These are phyloP conservation scores for Callorhinus ursinus DNA, from an alignment of 2,113 vertebrate species.

Conservation along the genomic window DNA sequence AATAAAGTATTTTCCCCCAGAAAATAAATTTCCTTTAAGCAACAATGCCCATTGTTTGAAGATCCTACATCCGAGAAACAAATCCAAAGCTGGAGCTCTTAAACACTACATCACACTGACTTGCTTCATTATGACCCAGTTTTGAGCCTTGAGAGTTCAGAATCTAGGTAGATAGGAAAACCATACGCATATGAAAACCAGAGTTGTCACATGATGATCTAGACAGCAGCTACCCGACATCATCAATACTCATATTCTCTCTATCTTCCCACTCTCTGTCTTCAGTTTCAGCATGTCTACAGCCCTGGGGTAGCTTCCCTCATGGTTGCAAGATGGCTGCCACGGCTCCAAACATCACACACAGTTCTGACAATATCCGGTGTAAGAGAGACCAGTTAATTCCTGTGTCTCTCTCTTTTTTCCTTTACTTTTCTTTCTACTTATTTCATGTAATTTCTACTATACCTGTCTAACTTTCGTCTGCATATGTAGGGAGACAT, in stretches of 20 bases:
- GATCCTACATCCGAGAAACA: background rate
- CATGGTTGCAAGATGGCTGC: background rate
- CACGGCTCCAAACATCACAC: background rate
- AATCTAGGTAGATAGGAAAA: background rate
- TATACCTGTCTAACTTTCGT: background rate
- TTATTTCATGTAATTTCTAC: background rate
- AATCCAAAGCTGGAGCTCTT: background rate
- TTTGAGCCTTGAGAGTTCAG: background rate
- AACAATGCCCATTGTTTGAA: background rate
- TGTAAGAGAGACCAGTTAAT: background rate
- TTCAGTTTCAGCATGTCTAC: background rate
- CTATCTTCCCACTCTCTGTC: background rate
- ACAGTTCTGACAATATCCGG: background rate
- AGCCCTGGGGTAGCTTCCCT: background rate
- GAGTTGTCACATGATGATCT: background rate
- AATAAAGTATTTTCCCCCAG: background rate
- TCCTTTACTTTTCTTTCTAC: background rate
- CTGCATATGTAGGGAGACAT: background rate
- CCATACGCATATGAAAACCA: background rate
- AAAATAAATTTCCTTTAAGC: background rate
- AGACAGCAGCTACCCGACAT: background rate
- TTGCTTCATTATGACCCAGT: constrained; percentile 7
- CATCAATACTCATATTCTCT: background rate
- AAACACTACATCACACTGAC: background rate
- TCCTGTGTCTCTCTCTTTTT: background rate